phyloP scores from a whole-genome alignment of 2,888 invertebrate genomes.

The Leucophenga maculata region DNA sequence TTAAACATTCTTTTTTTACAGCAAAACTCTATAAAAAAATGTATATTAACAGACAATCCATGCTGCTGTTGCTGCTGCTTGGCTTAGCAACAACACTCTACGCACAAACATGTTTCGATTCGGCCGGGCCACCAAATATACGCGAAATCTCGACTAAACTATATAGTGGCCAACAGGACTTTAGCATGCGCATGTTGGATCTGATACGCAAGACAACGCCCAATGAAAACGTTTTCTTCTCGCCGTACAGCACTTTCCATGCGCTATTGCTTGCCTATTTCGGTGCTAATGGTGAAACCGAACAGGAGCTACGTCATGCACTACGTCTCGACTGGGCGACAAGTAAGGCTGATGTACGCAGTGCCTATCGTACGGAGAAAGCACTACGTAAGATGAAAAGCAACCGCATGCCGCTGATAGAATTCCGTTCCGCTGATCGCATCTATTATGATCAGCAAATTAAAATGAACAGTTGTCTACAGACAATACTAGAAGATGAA shows the following conservation, averaged over 20 bases:
- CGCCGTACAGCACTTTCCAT: conserved; percentile 89
- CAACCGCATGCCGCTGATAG: conserved; percentile 78
- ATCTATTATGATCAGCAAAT: conserved; percentile 77
- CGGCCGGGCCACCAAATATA: background rate
- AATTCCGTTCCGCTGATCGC: conserved; percentile 84
- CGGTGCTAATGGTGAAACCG: conserved; percentile 81
- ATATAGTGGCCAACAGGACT: conserved; percentile 77
- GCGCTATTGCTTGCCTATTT: conserved; percentile 86
- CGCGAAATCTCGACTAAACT: conserved; percentile 65
- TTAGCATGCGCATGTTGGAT: conserved; percentile 81
- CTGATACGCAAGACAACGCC: conserved; percentile 78
- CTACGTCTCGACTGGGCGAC: conserved; percentile 67
- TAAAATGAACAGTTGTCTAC: conserved; percentile 77
- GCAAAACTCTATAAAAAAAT: conserved; percentile 20
- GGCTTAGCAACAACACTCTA: conserved; percentile 45
- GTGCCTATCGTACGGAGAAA: conserved; percentile 83
- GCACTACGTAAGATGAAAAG: conserved; percentile 74
- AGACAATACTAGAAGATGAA: conserved; percentile 78
- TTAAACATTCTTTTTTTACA: background rate
- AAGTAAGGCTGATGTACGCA: conserved; percentile 81
- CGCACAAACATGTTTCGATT: background rate
- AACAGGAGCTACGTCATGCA: conserved; percentile 69
- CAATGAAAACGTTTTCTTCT: conserved; percentile 87
- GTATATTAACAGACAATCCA: conserved; percentile 33
- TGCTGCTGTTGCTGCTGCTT: conserved; percentile 35